Conservation (phyloP, 2,113 vertebrate species). For the Opisthocomus hoazin region DNA sequence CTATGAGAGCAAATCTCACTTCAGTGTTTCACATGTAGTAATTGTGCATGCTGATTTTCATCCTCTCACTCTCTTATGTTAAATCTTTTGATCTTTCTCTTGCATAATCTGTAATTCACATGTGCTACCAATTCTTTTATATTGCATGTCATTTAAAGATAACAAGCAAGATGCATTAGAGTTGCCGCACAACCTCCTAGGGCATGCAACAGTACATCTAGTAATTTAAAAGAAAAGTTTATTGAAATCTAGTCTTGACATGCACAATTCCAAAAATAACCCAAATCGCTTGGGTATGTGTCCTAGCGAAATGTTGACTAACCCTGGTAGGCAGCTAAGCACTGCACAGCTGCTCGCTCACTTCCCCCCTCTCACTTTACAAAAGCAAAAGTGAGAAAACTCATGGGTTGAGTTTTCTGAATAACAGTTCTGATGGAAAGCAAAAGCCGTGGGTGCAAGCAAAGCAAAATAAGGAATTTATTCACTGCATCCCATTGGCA, state of each 20-base stretch:
- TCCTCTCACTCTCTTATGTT: background rate
- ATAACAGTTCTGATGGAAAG: background rate
- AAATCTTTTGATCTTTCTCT: background rate
- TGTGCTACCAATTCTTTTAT: background rate
- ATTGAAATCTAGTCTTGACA: background rate
- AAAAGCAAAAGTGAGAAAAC: background rate
- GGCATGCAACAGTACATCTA: background rate
- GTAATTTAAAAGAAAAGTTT: background rate
- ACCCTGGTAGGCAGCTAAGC: background rate
- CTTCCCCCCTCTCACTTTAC: accelerated
- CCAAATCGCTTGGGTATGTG: background rate
- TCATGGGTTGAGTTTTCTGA: background rate
- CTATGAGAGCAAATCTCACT: background rate
- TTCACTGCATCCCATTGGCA: accelerated
- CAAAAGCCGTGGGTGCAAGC: background rate
- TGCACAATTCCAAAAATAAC: background rate
- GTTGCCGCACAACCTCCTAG: background rate
- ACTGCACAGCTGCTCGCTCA: background rate
- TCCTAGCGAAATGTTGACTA: background rate
- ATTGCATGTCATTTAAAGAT: background rate
- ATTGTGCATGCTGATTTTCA: background rate
- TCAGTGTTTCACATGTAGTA: background rate
- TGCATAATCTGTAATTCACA: background rate
- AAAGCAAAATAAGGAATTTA: background rate
- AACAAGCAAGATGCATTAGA: background rate